Base-by-base conservation (phyloP, 2,113 vertebrate genomes). In the Telmatochromis bifrenatus region DNA sequence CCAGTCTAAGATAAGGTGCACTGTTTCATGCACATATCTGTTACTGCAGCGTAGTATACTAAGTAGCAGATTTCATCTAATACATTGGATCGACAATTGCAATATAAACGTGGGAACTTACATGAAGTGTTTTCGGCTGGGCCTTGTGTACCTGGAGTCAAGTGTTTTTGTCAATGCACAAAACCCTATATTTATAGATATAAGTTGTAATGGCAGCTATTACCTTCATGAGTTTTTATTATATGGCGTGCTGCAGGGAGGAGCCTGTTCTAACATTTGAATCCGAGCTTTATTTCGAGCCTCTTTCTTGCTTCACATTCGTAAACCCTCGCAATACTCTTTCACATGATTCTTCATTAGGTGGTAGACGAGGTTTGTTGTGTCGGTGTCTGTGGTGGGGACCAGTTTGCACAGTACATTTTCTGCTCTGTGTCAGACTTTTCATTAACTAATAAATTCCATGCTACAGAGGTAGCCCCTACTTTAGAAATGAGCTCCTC, bases 171-270 rank as follows among this genome's bases (percentile, higher is more conserved):
- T 37, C 60, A 37, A 2, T 37, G 33, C 60, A 37, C 19, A 37
- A 65, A 65, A 65, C 11, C 60, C 19, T 65, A 13, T 65, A 37
- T 65, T 65, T 65, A 8, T 21, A 37, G 10, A 65, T 37, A 8
- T 65, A 37, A 65, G 60, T 65, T 65, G 60, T 65, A 65, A 65
- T 65, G 33, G 60, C 60, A 37, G 60, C 33, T 37, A 65, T 37
- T 65, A 37, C 10, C 19, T 65, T 65, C 33, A 37, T 37, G 60
- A 65, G 60, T 37, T 21, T 21, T 68, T 68, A 68, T 68, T 68
- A 68, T 68, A 37, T 37, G 19, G 33, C 19, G 0, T 37, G 60
- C 60, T 65, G 60, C 19, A 37, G 60, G 60, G 60, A 37, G 31
- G 11, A 8, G 60, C 60, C 28, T 65, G 33, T 65, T 65, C 33